These are phyloP conservation scores for Temnothorax curvispinosus DNA, from an alignment of 1,140 invertebrate genomes.

Conservation along the genomic window DNA sequence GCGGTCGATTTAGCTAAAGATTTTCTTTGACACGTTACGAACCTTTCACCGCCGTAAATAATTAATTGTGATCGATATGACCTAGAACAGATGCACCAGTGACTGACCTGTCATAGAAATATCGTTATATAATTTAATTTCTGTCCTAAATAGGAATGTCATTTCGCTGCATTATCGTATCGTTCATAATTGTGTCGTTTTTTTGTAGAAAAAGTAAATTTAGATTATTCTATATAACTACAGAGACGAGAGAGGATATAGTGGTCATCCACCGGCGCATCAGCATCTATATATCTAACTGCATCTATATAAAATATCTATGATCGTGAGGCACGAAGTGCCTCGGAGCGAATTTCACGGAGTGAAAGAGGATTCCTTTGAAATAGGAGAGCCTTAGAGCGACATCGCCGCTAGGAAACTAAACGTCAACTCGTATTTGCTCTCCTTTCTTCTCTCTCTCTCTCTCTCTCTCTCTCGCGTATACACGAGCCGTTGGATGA, in stretches of 20 bases:
- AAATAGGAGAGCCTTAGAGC: conserved; percentile 15
- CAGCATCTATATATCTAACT: not conserved
- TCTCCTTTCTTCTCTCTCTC: conserved; percentile 9
- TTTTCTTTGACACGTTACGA: not conserved
- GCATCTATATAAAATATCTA: conserved; percentile 28
- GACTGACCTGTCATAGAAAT: not conserved
- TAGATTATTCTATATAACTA: not conserved
- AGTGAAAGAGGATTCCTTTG: conserved; percentile 43
- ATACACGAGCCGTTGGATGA: conserved; percentile 57
- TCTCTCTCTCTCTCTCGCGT: conserved; percentile 14
- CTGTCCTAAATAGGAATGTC: not conserved
- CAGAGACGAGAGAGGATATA: conserved; percentile 1
- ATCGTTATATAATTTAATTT: not conserved
- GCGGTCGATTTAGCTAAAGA: conserved; percentile 20
- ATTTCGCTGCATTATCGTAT: not conserved
- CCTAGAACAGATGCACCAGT: not conserved
- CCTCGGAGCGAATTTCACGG: conserved; percentile 18
- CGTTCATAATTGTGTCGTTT: not conserved
- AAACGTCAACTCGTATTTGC: conserved; percentile 42
- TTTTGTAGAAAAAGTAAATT: not conserved
- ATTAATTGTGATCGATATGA: not conserved
- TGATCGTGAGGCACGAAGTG: conserved; percentile 18
- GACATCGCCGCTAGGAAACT: conserved; percentile 11
- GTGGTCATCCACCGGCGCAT: not conserved
- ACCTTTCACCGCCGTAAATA: not conserved